Evolutionary conservation across 2,888 invertebrate genomes (phyloP).

Genomic region (Coenonympha glycerion): DNA sequence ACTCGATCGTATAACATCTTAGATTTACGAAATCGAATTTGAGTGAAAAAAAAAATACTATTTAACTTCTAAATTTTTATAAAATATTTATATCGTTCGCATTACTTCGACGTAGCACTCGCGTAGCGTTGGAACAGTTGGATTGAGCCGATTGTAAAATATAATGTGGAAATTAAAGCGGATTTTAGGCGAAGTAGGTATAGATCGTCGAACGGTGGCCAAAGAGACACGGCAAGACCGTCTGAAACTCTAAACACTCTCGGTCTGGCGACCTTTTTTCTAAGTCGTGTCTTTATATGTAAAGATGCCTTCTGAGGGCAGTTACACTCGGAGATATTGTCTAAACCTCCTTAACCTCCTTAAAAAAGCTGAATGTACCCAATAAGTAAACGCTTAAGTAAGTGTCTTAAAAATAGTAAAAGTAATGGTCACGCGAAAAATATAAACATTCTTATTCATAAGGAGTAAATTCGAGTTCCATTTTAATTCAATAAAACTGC

Average conservation of each 20-base stretch:
- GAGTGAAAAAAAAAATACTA: constrained; percentile 47
- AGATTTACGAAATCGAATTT: constrained; percentile 67
- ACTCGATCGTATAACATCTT: constrained; percentile 32
- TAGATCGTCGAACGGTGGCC: constrained; percentile 37
- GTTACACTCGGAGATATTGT: not conserved
- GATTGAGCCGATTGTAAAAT: constrained; percentile 39
- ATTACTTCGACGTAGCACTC: constrained; percentile 51
- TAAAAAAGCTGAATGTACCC: not conserved
- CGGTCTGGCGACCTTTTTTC: constrained; percentile 6
- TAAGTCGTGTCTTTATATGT: constrained; percentile 19
- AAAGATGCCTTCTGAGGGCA: constrained; percentile 7
- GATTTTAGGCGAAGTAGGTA: constrained; percentile 44
- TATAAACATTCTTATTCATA: too few species aligned
- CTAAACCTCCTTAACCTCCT: not conserved
- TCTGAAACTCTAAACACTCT: not conserved
- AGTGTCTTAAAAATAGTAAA: not conserved
- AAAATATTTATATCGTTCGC: constrained; percentile 62
- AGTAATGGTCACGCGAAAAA: too few species aligned
- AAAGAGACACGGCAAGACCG: not conserved
- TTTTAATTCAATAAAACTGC: too few species aligned
- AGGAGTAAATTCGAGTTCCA: too few species aligned
- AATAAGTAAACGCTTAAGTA: not conserved
- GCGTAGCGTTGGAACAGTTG: constrained; percentile 44
- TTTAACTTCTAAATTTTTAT: constrained; percentile 63
- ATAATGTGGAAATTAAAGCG: constrained; percentile 40